Conservation (phyloP, 2,797 vertebrate genomes). For the Oryzias dopingdopingensis region DNA sequence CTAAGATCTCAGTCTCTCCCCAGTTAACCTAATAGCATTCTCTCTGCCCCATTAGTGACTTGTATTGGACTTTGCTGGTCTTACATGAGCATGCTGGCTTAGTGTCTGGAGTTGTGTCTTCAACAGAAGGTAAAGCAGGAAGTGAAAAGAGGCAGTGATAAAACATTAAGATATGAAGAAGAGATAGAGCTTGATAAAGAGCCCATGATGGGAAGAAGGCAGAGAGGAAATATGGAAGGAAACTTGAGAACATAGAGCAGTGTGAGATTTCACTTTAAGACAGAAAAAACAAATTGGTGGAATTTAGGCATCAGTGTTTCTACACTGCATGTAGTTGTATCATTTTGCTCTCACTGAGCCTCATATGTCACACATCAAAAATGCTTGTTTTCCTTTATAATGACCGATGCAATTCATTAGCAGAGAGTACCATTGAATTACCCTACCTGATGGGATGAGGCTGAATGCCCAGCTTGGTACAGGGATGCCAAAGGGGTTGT, state of each 20-base stretch:
- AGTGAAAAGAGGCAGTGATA: conserved; percentile 3
- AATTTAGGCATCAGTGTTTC: conserved; percentile 4
- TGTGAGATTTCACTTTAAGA: conserved; percentile 9
- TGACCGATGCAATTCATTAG: conserved; percentile 17
- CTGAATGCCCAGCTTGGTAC: conserved; percentile 60
- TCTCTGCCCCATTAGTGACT: conserved; percentile 76
- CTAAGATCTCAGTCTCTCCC: conserved; percentile 55
- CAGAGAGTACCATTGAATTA: conserved; percentile 11
- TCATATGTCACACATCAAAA: conserved; percentile 39
- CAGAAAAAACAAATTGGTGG: conserved; percentile 13
- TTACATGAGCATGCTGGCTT: conserved; percentile 33
- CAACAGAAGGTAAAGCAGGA: conserved; percentile 3
- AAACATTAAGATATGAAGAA: conserved; percentile 15
- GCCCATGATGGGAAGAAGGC: conserved; percentile 37
- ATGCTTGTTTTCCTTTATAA: conserved; percentile 35
- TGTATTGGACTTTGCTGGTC: conserved; percentile 55
- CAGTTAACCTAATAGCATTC: conserved; percentile 69
- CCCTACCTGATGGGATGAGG: conserved; percentile 72
- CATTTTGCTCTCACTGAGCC: conserved; percentile 12
- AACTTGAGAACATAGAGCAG: conserved; percentile 20
- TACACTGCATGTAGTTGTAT: conserved; percentile 6
- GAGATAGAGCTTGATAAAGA: conserved; percentile 42
- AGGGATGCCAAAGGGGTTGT: conserved; percentile 52
- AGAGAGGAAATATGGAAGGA: conserved; percentile 21
- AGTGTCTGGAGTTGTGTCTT: conserved; percentile 32